Conservation (phyloP, 2,888 invertebrate genomes). For the Anoplius nigerrimus region DNA sequence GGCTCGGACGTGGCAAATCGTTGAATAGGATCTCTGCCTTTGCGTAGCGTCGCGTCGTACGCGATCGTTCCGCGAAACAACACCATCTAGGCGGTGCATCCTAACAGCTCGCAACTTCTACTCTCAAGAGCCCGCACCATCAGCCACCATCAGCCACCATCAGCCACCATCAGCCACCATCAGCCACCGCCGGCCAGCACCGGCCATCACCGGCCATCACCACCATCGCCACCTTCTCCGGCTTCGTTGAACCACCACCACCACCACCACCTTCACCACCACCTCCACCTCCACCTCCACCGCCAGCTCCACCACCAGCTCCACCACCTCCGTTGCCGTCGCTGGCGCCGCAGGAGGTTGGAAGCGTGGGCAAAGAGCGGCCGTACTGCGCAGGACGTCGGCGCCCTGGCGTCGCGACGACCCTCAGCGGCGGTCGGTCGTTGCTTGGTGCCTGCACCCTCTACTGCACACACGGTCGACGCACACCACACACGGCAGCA, state of each 20-base stretch:
- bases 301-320: background rate
- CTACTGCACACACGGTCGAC: conserved; percentile 20
- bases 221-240: background rate
- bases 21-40: too few species aligned
- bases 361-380: background rate
- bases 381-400: conserved; percentile 57
- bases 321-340: background rate
- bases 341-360: background rate
- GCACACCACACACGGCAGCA: conserved; percentile 19
- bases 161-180: background rate
- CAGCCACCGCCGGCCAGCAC: background rate
- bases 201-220: background rate
- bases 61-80: too few species aligned
- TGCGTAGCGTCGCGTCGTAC: too few species aligned
- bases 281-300: background rate
- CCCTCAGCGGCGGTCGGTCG: conserved; percentile 47
- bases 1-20: too few species aligned
- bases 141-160: too few species aligned
- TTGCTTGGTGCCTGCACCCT: conserved; percentile 49
- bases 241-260: background rate
- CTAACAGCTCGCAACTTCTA: too few species aligned
- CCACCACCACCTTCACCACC: background rate
- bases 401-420: conserved; percentile 56
- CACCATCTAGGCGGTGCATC: too few species aligned
- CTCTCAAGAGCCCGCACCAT: too few species aligned